Base-by-base conservation (phyloP, 2,797 vertebrate genomes). In the Premnoplex brunnescens region DNA sequence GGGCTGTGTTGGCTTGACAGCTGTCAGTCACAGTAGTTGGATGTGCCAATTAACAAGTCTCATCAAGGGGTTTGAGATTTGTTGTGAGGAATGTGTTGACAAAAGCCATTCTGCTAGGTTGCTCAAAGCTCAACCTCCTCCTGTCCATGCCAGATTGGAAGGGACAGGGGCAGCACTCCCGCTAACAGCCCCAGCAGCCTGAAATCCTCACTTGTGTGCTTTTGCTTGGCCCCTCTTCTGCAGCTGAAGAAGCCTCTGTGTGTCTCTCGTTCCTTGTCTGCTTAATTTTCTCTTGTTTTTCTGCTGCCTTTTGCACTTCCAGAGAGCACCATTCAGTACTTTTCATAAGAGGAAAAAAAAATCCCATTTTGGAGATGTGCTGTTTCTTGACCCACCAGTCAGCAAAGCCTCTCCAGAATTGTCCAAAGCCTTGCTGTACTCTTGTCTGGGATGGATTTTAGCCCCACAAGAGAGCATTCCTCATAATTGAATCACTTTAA, bases 401-500 rank as follows among this genome's bases (percentile, higher is more conserved):
- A 90, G 60, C 18, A 26, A 77, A 93, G 56, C 59, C 36, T 89
- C 62, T 78, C 66, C 68, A 91, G 73, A 91, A 64, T 44, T 91
- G 60, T 80, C 86, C 84, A 81, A 78, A 88, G 49, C 69, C 51
- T 85, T 81, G 54, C 80, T 91, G 20, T 77, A 17, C 55, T 84
- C 86, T 80, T 89, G 59, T 82, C 78, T 94, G 85, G 64, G 86
- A 68, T 3, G 34, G 49, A 48, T 76, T 93, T 93, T 26, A 71
- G 39, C 46, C 69, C 55, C 48, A 75, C 90, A 60, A 84, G 94
- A 81, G 85, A 96, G 56, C 69, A 59, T 94, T 96, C 86, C 59
- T 93, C 78, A 85, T 96, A 95, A 97, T 94, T 95, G 83, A 96
- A 96, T 95, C 87, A 79, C 67, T 96, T 94, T 56, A 95, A 90